phyloP scores from a whole-genome alignment of 2,113 vertebrate genomes.

The Prunella fulvescens region DNA sequence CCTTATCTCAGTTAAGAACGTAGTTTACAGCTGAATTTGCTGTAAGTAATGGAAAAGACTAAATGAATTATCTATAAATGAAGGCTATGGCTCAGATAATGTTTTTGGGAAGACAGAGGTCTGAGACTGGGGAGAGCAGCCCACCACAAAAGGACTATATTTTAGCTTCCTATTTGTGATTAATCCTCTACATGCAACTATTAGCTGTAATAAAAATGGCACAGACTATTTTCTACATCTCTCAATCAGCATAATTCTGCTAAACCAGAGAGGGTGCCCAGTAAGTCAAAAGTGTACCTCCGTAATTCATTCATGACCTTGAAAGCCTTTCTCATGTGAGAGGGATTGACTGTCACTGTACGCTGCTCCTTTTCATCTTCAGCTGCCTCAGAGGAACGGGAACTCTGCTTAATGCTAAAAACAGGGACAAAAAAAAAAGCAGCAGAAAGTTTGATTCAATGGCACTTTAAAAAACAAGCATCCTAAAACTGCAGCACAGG shows the following conservation, averaged over 20 bases:
- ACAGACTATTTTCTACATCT: background rate
- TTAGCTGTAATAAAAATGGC: background rate
- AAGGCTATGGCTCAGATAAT: background rate
- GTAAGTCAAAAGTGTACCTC: conserved; percentile 74
- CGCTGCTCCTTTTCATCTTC: conserved; percentile 81
- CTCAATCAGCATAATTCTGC: background rate
- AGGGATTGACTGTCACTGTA: conserved; percentile 83
- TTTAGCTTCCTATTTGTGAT: background rate
- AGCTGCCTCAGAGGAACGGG: conserved; percentile 69
- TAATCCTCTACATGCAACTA: background rate
- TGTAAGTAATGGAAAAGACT: conserved; percentile 15
- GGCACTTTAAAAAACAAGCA: background rate
- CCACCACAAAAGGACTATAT: background rate
- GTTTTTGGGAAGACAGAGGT: background rate
- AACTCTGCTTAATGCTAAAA: conserved; percentile 69
- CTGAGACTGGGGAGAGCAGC: background rate
- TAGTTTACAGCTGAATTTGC: conserved; percentile 28
- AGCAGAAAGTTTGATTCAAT: background rate
- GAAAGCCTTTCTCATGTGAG: conserved; percentile 94
- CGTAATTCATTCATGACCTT: conserved; percentile 94
- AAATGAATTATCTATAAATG: background rate
- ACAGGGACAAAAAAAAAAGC: background rate
- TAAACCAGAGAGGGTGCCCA: background rate
- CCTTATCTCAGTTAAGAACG: conserved; percentile 33
- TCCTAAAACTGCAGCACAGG: background rate